phyloP scores from a whole-genome alignment of 2,888 invertebrate genomes.

The Lamellibrachia satsuma region DNA sequence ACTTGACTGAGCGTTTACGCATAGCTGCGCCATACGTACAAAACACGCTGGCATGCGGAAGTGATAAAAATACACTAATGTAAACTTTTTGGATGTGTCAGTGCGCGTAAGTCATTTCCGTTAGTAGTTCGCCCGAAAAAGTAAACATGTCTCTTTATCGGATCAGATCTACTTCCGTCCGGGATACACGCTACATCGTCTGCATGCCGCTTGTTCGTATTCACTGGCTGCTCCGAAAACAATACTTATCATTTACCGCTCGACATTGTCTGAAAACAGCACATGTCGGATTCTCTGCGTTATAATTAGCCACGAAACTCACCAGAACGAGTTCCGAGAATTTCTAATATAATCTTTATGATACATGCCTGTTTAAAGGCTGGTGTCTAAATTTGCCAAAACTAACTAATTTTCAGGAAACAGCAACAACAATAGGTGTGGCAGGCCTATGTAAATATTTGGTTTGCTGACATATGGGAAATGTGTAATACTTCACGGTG shows the following conservation, averaged over 20 bases:
- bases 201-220: background rate
- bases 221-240: background rate
- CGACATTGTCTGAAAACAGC: background rate
- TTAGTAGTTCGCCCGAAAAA: background rate
- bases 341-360: too few relatives aligned
- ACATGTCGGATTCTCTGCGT: background rate
- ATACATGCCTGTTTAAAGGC: too few relatives aligned
- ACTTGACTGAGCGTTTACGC: background rate
- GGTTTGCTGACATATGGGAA: background rate
- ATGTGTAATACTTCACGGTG: background rate
- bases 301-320: too few relatives aligned
- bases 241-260: background rate
- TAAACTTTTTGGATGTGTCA: background rate
- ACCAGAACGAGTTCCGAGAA: too few relatives aligned
- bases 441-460: background rate
- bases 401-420: background rate
- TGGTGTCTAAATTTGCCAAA: background rate
- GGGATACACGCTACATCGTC: background rate
- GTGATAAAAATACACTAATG: background rate
- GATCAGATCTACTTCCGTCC: background rate
- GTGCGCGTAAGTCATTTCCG: background rate
- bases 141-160: constrained; percentile 13
- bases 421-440: background rate
- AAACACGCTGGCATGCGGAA: background rate
- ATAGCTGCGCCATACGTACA: background rate